These are phyloP conservation scores for Pachydiplax longipennis DNA, from an alignment of 2,888 invertebrate species.

Conservation along the genomic window DNA sequence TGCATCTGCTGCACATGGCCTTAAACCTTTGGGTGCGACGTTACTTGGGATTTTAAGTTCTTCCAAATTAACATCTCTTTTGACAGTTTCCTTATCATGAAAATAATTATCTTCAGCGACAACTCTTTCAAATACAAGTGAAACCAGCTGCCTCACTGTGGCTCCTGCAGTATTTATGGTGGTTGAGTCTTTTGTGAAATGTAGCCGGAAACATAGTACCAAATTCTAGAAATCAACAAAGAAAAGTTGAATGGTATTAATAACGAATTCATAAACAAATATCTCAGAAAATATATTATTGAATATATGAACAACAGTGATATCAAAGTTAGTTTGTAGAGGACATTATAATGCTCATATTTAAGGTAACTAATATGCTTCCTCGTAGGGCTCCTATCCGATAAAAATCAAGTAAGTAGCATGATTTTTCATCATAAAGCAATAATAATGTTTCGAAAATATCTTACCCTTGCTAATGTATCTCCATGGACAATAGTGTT, in stretches of 20 bases:
- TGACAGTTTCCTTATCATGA: constrained; percentile 52
- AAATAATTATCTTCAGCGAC: constrained; percentile 73
- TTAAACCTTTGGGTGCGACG: constrained; percentile 81
- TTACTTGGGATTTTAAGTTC: constrained; percentile 79
- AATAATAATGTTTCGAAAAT: background rate
- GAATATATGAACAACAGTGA: too few relatives aligned
- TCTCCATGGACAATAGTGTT: constrained; percentile 94
- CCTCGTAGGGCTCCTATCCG: too few relatives aligned
- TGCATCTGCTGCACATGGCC: constrained; percentile 91
- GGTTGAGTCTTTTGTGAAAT: constrained; percentile 92
- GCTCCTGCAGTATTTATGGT: constrained; percentile 98
- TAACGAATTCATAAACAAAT: too few relatives aligned
- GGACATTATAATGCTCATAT: background rate
- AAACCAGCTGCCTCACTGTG: constrained; percentile 93
- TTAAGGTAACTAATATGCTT: background rate
- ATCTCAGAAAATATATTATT: too few relatives aligned
- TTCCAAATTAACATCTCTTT: constrained; percentile 72
- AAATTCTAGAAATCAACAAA: constrained; percentile 71
- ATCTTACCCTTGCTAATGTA: constrained; percentile 85
- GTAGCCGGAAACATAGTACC: constrained; percentile 96
- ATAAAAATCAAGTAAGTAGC: too few relatives aligned
- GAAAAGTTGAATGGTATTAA: background rate
- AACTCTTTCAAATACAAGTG: constrained; percentile 88
- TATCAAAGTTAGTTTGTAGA: too few relatives aligned
- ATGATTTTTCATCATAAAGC: too few relatives aligned